Base-by-base conservation (phyloP, 1,140 invertebrate genomes). In the Heliothis virescens region DNA sequence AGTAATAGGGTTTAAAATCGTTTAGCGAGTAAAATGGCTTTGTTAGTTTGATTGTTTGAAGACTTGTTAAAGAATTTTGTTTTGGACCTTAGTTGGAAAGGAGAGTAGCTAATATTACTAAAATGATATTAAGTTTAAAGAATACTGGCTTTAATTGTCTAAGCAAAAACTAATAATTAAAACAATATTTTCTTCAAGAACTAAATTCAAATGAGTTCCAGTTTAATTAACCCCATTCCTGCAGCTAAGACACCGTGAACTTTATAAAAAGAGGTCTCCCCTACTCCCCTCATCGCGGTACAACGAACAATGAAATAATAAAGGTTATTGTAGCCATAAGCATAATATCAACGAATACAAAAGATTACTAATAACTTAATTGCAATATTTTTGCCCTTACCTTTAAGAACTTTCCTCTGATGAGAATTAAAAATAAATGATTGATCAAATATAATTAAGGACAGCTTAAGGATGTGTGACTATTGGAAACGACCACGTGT, bases 161-260 rank as follows among this genome's bases (percentile, higher is more conserved):
- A 26, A 26, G 21, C 21, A 26, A 26, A 1, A 18, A 65, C 21
- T 13, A 67, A 3, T 9, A 13, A 18, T 11, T 47, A 0, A 1
- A 50, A 67, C 21, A 47, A 34, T 67, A 67, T 18, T 48, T 48
- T 67, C n/a, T 67, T 41, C 16, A 2, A 9, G n/a, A 48, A 48
- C 16, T 21, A 12, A 67, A 13, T 67, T 67, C 16, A 67, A 67
- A 48, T 48, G 12, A 48, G 63, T 16, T 67, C 11, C 63, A 67
- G n/a, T 67, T 67, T 67, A 67, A 67, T 67, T 67, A 65, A 67
- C 63, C 57, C 57, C 57, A 60, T 60, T 67, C 48, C 63, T 18
- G 63, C 21, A 67, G n/a, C 47, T 67, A 67, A 48, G 11, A 67
- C 48, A 48, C 41, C 63, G 63, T 67, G 63, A 67, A 41, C 63